Percentiles rank a stretch among this genome's conserved stretches.
phyloP scores from a whole-genome alignment of 2,888 invertebrate species.

The Hecatera dysodea region DNA sequence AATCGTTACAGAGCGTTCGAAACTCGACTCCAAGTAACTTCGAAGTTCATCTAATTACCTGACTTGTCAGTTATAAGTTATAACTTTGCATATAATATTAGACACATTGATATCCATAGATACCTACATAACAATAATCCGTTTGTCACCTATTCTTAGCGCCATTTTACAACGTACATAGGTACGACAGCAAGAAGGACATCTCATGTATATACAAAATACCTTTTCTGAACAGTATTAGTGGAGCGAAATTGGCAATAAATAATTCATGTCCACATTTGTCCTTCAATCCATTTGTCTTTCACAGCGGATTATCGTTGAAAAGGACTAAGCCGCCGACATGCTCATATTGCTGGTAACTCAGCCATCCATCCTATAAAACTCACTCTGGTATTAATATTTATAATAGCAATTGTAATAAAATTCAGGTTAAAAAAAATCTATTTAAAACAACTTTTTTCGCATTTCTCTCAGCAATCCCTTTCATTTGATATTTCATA shows the following conservation, averaged over 20 bases:
- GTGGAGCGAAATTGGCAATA: conserved; percentile 56
- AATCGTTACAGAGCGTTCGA: neutral
- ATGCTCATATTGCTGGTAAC: conserved; percentile 23
- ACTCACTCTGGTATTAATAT: conserved; percentile 34
- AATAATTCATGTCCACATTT: conserved; percentile 64
- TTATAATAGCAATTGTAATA: conserved; percentile 29
- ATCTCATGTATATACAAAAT: conserved; percentile 32
- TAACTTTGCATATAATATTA: neutral
- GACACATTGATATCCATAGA: neutral
- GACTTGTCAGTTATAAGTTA: neutral
- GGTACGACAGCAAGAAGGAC: neutral
- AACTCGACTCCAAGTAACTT: neutral
- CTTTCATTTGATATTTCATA: too few relatives aligned
- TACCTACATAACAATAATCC: conserved; percentile 20
- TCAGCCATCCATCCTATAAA: conserved; percentile 23
- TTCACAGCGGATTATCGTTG: conserved; percentile 61
- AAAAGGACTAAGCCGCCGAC: conserved; percentile 56
- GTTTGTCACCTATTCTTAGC: conserved; percentile 31
- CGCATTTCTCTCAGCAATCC: too few relatives aligned
- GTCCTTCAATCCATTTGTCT: conserved; percentile 63
- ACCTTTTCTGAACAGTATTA: conserved; percentile 50
- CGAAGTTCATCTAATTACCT: neutral
- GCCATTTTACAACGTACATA: neutral
- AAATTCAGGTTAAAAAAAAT: neutral
- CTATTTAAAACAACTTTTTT: too few relatives aligned